A percentile compares a stretch with the other conserved stretches of the same genome.
Evolutionary conservation across 2,888 invertebrate genomes (phyloP).

Genomic region (Nomada fabriciana): DNA sequence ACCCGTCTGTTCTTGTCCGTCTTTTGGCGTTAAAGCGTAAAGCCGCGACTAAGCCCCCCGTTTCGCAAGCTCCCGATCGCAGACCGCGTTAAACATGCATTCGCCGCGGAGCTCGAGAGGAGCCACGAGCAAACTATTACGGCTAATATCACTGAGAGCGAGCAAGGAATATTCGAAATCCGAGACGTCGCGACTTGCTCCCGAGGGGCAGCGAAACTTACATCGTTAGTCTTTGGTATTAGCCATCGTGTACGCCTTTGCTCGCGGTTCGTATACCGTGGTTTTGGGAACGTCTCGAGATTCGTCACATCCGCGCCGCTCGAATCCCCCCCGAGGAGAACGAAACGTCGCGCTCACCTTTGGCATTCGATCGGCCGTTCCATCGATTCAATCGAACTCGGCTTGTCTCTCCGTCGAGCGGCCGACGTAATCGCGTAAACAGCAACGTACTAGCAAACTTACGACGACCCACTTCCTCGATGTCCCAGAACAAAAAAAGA

Average conservation of each 20-base stretch:
- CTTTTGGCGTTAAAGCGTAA: constrained; percentile 70
- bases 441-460: constrained; percentile 14
- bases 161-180: constrained; percentile 15
- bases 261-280: constrained; percentile 54
- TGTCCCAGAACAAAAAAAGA: background rate
- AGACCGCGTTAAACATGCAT: background rate
- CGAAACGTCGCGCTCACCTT: background rate
- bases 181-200: constrained; percentile 37
- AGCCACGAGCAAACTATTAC: constrained; percentile 4
- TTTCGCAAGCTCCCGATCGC: constrained; percentile 20
- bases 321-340: background rate
- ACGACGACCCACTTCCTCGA: constrained; percentile 7
- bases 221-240: constrained; percentile 82
- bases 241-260: constrained; percentile 79
- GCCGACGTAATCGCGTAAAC: constrained; percentile 13
- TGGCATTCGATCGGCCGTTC: background rate
- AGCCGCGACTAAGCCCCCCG: constrained; percentile 68
- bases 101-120: background rate
- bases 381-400: too few relatives aligned
- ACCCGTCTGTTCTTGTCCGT: constrained; percentile 22
- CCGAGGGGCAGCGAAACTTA: constrained; percentile 78
- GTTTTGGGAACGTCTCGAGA: constrained; percentile 45
- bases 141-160: constrained; percentile 12
- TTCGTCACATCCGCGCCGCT: constrained; percentile 36
- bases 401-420: background rate